Base-by-base conservation (phyloP, 2,797 vertebrate genomes). In the Limnodromus scolopaceus region DNA sequence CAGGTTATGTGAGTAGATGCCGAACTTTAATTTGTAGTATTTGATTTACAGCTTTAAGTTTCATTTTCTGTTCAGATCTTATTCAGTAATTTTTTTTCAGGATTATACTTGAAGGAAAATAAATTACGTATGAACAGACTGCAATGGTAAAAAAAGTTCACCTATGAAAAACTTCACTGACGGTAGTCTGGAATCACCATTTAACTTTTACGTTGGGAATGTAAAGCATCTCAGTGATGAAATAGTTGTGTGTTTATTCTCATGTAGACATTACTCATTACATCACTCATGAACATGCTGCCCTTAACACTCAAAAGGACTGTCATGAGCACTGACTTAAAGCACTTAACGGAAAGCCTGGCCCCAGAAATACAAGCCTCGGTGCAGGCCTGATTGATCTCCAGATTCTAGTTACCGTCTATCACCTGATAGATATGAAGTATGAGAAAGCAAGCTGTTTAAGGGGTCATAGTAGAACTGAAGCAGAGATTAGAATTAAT, bases 341-440 rank as follows among this genome's bases (percentile, higher is more conserved):
- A 68, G 89, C 68, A 91, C 94, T 93, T 91, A 79, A 65, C 77
- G 84, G 86, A 93, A 83, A 80, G 45, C 8, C 36, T 22, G 43
- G 79, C 51, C 60, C 16, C 68, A 87, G 84, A 95, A 83, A 89
- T 22, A 77, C 18, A 63, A 92, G 64, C n/a, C 36, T 89, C 3
- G 0, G 22, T 14, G 48, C 78, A 89, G 43, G 39, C 36, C 75
- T 83, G 63, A 91, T 49, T 34, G 48, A 96, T 65, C 69, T 80
- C 79, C 71, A 60, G 55, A 74, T 93, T 89, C 54, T 79, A 32
- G 55, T 30, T 58, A 63, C 22, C 55, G 89, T 71, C 72, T 79
- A 89, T 84, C 74, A 93, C 34, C 51, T 43, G 46, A 72, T 19
- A 84, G 60, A 46, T 53, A 63, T 38, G 53, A 91, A 78, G 74